These are phyloP conservation scores for Periophthalmus magnuspinnatus DNA, from an alignment of 2,797 vertebrate species.

Conservation along the genomic window DNA sequence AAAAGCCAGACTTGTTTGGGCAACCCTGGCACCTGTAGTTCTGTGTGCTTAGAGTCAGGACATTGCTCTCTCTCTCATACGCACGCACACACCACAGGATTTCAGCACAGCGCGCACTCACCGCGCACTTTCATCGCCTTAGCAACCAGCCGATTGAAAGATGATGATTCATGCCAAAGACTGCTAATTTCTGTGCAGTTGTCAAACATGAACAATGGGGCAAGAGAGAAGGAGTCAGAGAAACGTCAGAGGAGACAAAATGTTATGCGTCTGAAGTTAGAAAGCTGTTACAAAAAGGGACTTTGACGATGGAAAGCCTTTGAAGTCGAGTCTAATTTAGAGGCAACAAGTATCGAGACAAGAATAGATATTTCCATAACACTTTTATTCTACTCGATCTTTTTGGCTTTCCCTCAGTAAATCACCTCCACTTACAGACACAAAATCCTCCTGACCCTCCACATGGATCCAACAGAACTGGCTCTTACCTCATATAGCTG, in stretches of 20 bases:
- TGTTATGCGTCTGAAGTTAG: slow-evolving; percentile 15
- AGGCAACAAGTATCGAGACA: not conserved
- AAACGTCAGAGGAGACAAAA: slow-evolving; percentile 42
- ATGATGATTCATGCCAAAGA: slow-evolving; percentile 71
- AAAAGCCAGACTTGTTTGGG: slow-evolving; percentile 12
- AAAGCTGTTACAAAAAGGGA: slow-evolving; percentile 23
- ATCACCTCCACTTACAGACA: not conserved
- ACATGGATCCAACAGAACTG: no score
- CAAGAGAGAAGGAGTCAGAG: slow-evolving; percentile 50
- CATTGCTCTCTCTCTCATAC: slow-evolving; percentile 34
- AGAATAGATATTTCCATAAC: not conserved
- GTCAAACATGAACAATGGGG: slow-evolving; percentile 71
- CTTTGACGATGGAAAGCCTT: slow-evolving; percentile 3
- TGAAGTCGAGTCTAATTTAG: slow-evolving; percentile 20
- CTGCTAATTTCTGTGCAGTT: slow-evolving; percentile 70
- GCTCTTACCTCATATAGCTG: no score
- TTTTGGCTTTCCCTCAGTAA: not conserved
- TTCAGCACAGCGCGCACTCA: slow-evolving; percentile 54
- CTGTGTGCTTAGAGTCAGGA: slow-evolving; percentile 39
- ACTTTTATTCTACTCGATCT: not conserved
- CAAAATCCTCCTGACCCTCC: no score
- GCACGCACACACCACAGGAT: slow-evolving; percentile 48
- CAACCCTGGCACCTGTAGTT: slow-evolving; percentile 17
- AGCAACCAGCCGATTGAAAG: slow-evolving; percentile 73
- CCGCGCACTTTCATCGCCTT: slow-evolving; percentile 69